These are phyloP conservation scores for Lysandra bellargus DNA, from an alignment of 2,888 invertebrate species.

Conservation along the genomic window DNA sequence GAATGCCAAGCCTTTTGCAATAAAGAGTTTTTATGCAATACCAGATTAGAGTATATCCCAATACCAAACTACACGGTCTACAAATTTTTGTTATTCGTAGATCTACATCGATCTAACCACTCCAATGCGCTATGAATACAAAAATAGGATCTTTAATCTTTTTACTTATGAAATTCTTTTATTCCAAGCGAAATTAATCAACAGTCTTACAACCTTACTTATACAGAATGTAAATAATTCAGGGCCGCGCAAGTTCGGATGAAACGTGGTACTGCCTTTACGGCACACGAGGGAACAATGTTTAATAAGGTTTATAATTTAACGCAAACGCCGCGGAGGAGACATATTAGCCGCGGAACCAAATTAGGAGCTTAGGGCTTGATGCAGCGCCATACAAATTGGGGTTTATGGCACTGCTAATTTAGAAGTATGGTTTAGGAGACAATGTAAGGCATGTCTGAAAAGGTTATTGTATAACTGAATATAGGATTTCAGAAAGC, in stretches of 20 bases:
- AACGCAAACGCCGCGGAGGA: constrained; percentile 58
- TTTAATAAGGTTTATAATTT: constrained; percentile 77
- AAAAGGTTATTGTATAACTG: background rate
- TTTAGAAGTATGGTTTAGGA: background rate
- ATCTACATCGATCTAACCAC: too few species aligned
- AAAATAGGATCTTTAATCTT: background rate
- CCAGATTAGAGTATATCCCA: background rate
- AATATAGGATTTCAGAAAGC: background rate
- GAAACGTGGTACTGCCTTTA: constrained; percentile 55
- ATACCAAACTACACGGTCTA: background rate
- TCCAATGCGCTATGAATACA: background rate
- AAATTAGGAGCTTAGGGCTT: constrained; percentile 33
- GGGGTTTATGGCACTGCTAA: constrained; percentile 1
- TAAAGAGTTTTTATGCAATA: background rate
- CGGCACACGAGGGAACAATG: constrained; percentile 70
- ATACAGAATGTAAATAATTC: constrained; percentile 53
- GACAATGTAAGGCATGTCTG: background rate
- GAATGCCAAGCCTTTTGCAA: background rate
- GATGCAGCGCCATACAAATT: constrained; percentile 8
- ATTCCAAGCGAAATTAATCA: constrained; percentile 25
- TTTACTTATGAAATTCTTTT: background rate
- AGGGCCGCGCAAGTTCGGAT: constrained; percentile 50
- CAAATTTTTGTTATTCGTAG: too few species aligned
- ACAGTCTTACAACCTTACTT: constrained; percentile 9
- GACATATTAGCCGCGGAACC: constrained; percentile 58